These are phyloP conservation scores for Okamejei kenojei DNA, from an alignment of 2,797 vertebrate species.

Conservation along the genomic window DNA sequence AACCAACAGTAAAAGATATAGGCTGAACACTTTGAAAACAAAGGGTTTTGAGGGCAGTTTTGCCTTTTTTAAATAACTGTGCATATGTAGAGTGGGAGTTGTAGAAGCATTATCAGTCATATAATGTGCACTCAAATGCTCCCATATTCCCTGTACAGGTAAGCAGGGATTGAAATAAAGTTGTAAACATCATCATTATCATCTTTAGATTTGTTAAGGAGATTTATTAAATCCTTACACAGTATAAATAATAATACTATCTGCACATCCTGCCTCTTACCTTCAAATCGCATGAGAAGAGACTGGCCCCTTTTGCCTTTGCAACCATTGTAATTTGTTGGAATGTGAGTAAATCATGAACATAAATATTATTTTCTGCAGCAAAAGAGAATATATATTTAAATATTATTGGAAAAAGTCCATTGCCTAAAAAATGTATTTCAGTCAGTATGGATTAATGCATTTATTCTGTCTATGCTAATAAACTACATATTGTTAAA, in stretches of 20 bases:
- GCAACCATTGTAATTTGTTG: conserved; percentile 91
- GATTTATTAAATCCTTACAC: neutral
- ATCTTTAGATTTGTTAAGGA: neutral
- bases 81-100: neutral
- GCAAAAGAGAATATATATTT: conserved; percentile 41
- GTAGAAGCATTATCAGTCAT: neutral
- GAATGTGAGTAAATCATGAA: conserved; percentile 94
- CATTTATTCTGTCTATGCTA: neutral
- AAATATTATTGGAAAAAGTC: neutral
- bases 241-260: neutral
- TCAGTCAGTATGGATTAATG: neutral
- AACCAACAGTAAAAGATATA: neutral
- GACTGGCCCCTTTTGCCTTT: conserved; percentile 88
- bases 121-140: neutral
- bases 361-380: conserved; percentile 94
- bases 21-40: neutral
- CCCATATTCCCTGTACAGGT: neutral
- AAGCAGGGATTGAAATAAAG: neutral
- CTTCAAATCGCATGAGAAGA: conserved; percentile 91
- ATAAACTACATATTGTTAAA: neutral
- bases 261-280: conserved; percentile 54
- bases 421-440: neutral
- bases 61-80: neutral
- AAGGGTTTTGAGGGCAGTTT: neutral
- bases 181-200: neutral